phyloP scores from a whole-genome alignment of 2,113 vertebrate species.

The Vimba vimba region DNA sequence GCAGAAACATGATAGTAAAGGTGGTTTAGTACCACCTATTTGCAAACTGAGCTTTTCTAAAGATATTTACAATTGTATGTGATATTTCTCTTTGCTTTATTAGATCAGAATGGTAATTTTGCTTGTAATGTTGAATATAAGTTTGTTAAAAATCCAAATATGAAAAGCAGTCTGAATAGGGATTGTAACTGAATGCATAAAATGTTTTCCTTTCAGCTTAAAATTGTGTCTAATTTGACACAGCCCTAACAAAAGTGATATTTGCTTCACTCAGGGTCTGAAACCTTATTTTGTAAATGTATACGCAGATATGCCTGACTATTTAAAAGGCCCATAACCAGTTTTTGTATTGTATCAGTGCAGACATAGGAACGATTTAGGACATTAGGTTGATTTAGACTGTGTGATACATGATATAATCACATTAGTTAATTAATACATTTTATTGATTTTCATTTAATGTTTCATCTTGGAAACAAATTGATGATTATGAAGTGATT shows the following conservation, averaged over 20 bases:
- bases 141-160: neutral
- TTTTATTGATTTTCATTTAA: neutral
- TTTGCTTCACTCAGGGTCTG: slow-evolving; percentile 20
- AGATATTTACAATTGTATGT: slow-evolving; percentile 24
- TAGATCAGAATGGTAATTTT: neutral
- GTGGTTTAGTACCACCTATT: neutral
- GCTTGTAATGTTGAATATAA: neutral
- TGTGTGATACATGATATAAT: slow-evolving; percentile 20
- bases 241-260: slow-evolving; percentile 33
- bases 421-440: neutral
- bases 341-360: slow-evolving; percentile 34
- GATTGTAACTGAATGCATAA: slow-evolving; percentile 7
- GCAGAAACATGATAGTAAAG: neutral
- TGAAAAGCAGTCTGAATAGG: neutral
- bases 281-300: slow-evolving; percentile 21
- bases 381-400: neutral
- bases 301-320: slow-evolving; percentile 1
- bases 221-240: slow-evolving; percentile 14
- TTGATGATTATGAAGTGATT: neutral
- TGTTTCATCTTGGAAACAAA: neutral
- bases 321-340: slow-evolving; percentile 44
- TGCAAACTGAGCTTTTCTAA: slow-evolving; percentile 27
- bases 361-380: neutral
- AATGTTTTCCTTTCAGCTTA: neutral
- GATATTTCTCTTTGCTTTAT: neutral